phyloP scores from a whole-genome alignment of 2,113 vertebrate genomes.

The Entomyzon cyanotis region DNA sequence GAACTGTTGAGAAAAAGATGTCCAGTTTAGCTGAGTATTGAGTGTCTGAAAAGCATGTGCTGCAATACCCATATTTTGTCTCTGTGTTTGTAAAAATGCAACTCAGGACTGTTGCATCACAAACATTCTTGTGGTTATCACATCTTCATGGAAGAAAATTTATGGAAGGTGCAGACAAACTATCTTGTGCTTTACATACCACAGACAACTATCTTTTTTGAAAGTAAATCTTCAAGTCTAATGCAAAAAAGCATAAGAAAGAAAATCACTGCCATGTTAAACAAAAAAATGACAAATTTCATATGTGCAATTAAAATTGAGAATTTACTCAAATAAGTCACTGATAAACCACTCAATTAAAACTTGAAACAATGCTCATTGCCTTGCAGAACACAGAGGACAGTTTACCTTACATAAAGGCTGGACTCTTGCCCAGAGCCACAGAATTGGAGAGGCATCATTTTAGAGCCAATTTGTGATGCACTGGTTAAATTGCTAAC shows the following conservation, averaged over 20 bases:
- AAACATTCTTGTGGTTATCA: background rate
- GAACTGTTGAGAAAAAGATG: background rate
- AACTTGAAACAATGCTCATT: background rate
- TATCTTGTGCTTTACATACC: background rate
- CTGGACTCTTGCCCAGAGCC: background rate
- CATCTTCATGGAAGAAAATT: background rate
- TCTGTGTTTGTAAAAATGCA: background rate
- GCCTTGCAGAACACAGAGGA: background rate
- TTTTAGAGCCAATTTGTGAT: background rate
- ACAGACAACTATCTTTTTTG: background rate
- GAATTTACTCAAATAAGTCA: background rate
- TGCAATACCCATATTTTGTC: background rate
- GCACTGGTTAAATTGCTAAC: background rate
- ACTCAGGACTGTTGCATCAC: background rate
- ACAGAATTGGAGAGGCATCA: background rate
- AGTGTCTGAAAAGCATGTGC: background rate
- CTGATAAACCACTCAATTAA: background rate
- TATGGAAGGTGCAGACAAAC: background rate
- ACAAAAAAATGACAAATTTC: background rate
- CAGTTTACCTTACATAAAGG: background rate
- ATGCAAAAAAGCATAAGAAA: background rate
- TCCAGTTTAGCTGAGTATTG: background rate
- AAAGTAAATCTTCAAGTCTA: background rate
- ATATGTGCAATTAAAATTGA: background rate
- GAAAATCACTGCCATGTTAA: background rate